A percentile compares a stretch with the other conserved stretches of the same genome.
Evolutionary conservation across 2,113 vertebrate genomes (phyloP).

Genomic region (Oncorhynchus mykiss): DNA sequence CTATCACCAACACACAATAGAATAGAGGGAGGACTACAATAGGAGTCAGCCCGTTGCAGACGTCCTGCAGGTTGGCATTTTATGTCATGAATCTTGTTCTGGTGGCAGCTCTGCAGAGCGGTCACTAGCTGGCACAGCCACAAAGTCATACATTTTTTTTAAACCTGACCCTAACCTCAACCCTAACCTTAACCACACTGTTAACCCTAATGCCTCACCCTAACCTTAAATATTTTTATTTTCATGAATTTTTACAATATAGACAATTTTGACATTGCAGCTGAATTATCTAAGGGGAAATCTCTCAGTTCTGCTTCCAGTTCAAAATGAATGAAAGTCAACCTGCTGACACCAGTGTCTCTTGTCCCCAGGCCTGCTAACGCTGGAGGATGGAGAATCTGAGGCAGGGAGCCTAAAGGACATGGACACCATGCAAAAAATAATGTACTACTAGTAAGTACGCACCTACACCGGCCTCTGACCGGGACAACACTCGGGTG

Average conservation of each 20-base stretch:
- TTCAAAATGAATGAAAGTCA: no score
- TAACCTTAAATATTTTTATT: no score
- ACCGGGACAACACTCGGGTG: not conserved
- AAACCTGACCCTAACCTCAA: no score
- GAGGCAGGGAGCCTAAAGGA: constrained; percentile 84
- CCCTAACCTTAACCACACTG: no score
- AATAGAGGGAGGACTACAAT: not conserved
- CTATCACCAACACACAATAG: not conserved
- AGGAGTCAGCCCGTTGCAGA: not conserved
- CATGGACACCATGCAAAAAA: constrained; percentile 84
- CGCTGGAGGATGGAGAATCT: constrained; percentile 80
- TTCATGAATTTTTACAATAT: no score
- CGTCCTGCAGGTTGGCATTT: not conserved
- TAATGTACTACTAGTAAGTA: constrained; percentile 87
- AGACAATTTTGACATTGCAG: no score
- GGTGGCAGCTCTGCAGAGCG: no score
- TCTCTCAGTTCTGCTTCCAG: no score
- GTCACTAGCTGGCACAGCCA: no score
- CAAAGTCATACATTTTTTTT: no score
- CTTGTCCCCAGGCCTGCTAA: constrained; percentile 75
- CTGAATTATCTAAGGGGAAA: no score
- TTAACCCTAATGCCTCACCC: no score
- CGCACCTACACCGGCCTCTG: not conserved
- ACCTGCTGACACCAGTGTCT: not conserved
- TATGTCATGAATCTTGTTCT: not conserved